Evolutionary conservation across 2,113 vertebrate species (phyloP), one percentile per base, ranked within the genome.

Genomic region (Triplophysa tibetana): DNA sequence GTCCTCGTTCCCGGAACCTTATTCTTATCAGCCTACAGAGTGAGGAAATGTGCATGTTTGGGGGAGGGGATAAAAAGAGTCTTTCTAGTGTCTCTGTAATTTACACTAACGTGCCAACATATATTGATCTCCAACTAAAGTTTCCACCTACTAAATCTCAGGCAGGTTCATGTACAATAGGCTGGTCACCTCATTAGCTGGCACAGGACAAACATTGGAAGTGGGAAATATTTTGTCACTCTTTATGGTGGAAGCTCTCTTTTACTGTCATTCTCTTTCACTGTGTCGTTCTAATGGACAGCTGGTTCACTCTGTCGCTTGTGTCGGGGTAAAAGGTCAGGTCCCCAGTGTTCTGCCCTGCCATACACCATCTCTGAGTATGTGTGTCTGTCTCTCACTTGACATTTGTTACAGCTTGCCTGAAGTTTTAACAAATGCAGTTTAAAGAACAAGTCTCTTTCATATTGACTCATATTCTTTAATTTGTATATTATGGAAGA

Each of bases 291-390:
- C 45, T 77, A 70, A 69, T 64, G 17, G 75, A 82, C 88, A 88
- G 88, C 85, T 89, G 88, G 83, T 21, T 60, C 19, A 64, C 26
- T 84, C 79, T 79, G 77, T 88, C 85, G 74, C 76, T 75, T 45
- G 83, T 83, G 77, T 41, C 23, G 21, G 38, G 83, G 83, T 86
- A 78, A 88, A 77, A 87, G 87, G 81, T 64, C 85, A 79, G 0
- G 78, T 86, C 86, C 83, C 85, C 24, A 52, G 78, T 82, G 86
- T 81, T 69, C 64, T 21, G 50, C 65, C 61, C 70, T 50, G 1
- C 58, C 68, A 81, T 77, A 75, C 48, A 9, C 9, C 72, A 14
- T 26, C 72, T 72, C 48, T 72, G 41, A 43, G 58, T 56, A 23
- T 23, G 26, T 24, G 52, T 69, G 61, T 73, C 41, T 16, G 19